phyloP scores from a whole-genome alignment of 2,888 invertebrate species.

The Drosophila longiperda region DNA sequence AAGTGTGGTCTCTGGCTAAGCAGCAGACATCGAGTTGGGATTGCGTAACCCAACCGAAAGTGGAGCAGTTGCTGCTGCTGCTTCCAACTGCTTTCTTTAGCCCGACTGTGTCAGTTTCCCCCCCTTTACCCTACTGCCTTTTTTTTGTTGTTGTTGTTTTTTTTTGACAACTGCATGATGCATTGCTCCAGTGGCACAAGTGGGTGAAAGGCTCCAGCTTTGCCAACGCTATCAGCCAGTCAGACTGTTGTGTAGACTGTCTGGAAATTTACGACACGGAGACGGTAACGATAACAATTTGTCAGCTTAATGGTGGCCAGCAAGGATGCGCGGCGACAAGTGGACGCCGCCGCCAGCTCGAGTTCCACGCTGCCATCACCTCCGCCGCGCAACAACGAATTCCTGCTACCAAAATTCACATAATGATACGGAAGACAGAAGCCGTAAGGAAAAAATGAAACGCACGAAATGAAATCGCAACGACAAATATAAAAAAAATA shows the following conservation, averaged over 20 bases:
- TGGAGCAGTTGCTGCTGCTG: constrained; percentile 58
- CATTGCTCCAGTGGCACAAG: constrained; percentile 71
- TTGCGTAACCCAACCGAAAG: constrained; percentile 77
- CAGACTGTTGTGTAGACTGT: constrained; percentile 31
- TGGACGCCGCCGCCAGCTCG: constrained; percentile 28
- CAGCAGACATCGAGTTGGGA: constrained; percentile 46
- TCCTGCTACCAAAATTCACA: constrained; percentile 10
- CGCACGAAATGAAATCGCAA: constrained; percentile 34
- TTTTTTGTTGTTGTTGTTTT: constrained; percentile 26
- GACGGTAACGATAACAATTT: constrained; percentile 76
- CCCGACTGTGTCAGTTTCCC: constrained; percentile 12
- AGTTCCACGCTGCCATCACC: background rate
- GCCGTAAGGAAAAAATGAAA: constrained; percentile 5
- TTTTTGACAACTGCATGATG: constrained; percentile 79
- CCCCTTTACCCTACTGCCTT: background rate
- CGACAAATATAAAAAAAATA: constrained; percentile 32
- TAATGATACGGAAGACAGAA: constrained; percentile 52
- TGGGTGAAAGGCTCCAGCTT: constrained; percentile 73
- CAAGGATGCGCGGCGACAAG: constrained; percentile 68
- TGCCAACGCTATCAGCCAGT: constrained; percentile 15
- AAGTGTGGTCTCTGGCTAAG: constrained; percentile 26
- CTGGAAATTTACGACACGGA: constrained; percentile 70
- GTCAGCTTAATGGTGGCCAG: constrained; percentile 78
- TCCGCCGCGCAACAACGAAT: background rate
- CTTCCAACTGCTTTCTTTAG: constrained; percentile 43